Conservation (phyloP, 1,140 invertebrate genomes). For the Alviniconcha marisindica region DNA sequence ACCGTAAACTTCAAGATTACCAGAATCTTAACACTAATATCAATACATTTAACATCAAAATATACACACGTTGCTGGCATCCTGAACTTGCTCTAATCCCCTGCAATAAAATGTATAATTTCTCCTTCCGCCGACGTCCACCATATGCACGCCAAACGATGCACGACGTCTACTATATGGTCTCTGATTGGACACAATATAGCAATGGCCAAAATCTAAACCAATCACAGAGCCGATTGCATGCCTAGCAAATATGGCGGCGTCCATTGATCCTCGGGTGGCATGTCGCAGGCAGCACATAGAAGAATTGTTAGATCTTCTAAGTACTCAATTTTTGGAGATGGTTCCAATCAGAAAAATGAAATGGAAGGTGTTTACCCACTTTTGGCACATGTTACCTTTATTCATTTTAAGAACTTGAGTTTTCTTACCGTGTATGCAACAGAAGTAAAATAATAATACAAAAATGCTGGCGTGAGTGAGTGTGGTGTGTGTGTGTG, state of each 20-base stretch:
- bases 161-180: background rate
- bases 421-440: too few relatives aligned
- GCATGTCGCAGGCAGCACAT: slow-evolving; percentile 1
- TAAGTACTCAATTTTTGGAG: slow-evolving; percentile 64
- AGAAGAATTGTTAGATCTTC: slow-evolving; percentile 53
- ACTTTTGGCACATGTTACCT: too few relatives aligned
- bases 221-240: slow-evolving; percentile 49
- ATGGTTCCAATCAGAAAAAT: slow-evolving; percentile 67
- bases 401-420: too few relatives aligned
- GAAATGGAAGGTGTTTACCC: slow-evolving; percentile 58
- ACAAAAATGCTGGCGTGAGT: too few relatives aligned
- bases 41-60: background rate
- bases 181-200: background rate
- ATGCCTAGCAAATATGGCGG: slow-evolving; percentile 53
- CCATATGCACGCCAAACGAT: slow-evolving; percentile 4
- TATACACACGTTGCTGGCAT: slow-evolving; percentile 34
- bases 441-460: too few relatives aligned
- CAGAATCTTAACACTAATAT: too few relatives aligned
- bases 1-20: too few relatives aligned
- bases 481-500: too few relatives aligned
- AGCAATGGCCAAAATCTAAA: background rate
- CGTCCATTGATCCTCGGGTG: slow-evolving; percentile 45
- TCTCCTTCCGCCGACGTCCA: background rate
- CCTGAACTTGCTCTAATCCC: too few relatives aligned
- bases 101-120: too few relatives aligned